Evolutionary conservation across 2,888 invertebrate genomes (phyloP).

Genomic region (Mythimna impura): DNA sequence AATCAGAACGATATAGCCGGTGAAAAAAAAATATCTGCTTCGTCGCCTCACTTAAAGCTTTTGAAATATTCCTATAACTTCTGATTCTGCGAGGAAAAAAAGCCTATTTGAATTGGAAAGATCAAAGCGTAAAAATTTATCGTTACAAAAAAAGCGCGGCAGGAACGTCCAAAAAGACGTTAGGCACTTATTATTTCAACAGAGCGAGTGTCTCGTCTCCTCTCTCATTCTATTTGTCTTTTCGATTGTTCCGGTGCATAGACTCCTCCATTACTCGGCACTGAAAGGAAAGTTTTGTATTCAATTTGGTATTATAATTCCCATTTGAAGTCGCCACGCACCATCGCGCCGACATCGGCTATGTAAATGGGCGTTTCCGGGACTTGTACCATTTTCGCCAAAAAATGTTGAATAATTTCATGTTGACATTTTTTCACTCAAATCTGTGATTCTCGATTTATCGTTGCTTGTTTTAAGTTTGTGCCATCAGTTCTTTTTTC

Average conservation of each 20-base stretch:
- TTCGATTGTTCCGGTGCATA: conserved; percentile 90
- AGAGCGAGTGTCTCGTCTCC: conserved; percentile 86
- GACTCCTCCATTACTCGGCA: conserved; percentile 90
- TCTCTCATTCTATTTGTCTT: conserved; percentile 89
- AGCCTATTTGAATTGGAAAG: conserved; percentile 90
- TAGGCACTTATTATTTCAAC: conserved; percentile 89
- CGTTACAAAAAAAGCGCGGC: conserved; percentile 84
- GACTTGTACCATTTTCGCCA: conserved; percentile 86
- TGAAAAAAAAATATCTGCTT: conserved; percentile 88
- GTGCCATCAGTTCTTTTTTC: too few relatives aligned
- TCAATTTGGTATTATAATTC: conserved; percentile 91
- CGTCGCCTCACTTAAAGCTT: conserved; percentile 89
- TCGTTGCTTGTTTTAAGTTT: neutral
- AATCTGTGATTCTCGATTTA: conserved; percentile 64
- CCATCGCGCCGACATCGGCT: conserved; percentile 90
- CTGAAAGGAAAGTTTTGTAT: conserved; percentile 91
- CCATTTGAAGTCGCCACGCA: conserved; percentile 91
- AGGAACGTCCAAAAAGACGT: conserved; percentile 88
- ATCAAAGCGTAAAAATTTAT: conserved; percentile 90
- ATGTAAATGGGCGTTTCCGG: conserved; percentile 90
- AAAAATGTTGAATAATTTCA: conserved; percentile 80
- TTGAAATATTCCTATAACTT: conserved; percentile 90
- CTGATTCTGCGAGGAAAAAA: conserved; percentile 86
- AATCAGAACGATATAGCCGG: conserved; percentile 88
- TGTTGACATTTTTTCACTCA: conserved; percentile 70